These are phyloP conservation scores for Solenodon paradoxus DNA, from an alignment of 2,113 vertebrate genomes.

Conservation along the genomic window DNA sequence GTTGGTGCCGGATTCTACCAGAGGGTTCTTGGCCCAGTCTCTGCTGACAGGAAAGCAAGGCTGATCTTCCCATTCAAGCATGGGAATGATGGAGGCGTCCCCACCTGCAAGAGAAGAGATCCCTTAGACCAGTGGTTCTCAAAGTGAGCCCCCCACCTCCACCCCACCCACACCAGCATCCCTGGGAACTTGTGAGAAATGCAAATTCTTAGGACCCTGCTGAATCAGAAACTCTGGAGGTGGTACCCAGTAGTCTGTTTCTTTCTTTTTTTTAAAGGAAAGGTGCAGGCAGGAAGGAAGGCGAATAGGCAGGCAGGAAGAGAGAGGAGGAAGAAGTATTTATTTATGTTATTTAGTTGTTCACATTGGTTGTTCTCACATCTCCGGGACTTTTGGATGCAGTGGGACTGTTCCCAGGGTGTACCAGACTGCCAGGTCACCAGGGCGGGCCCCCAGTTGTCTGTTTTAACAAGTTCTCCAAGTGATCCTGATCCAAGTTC, in stretches of 20 bases:
- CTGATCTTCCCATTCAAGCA: conserved; percentile 80
- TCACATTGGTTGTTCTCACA: too few relatives aligned
- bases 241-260: not conserved
- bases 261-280: too few relatives aligned
- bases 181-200: not conserved
- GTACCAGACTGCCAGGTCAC: too few relatives aligned
- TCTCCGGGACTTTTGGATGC: too few relatives aligned
- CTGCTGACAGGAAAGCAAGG: conserved; percentile 75
- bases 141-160: not conserved
- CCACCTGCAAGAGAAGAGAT: conserved; percentile 86
- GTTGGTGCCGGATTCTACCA: not conserved
- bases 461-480: not conserved
- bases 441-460: too few relatives aligned
- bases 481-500: not conserved
- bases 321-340: too few relatives aligned
- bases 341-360: too few relatives aligned
- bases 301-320: too few relatives aligned
- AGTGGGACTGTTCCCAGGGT: too few relatives aligned
- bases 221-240: not conserved
- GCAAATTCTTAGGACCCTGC: not conserved
- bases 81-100: conserved; percentile 95
- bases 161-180: not conserved
- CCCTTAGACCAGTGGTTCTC: not conserved
- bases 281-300: too few relatives aligned
- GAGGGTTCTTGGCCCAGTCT: conserved; percentile 54